Conservation (phyloP, 2,113 vertebrate species). For the Polyodon spathula region DNA sequence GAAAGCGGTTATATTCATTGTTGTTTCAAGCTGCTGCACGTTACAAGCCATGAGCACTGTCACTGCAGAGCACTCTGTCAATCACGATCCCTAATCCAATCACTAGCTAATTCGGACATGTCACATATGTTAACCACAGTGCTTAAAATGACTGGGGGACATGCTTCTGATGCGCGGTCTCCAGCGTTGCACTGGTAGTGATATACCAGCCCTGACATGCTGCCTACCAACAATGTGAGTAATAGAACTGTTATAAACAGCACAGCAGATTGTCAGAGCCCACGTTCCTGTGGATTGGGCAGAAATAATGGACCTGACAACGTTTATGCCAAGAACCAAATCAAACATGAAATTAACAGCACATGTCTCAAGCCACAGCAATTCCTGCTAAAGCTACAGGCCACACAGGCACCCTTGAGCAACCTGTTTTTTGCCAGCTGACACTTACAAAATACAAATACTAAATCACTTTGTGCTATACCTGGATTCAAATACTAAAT, state of each 20-base stretch:
- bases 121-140: conserved; percentile 82
- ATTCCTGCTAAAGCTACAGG: no score
- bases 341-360: no score
- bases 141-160: conserved; percentile 72
- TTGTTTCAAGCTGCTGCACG: conserved; percentile 35
- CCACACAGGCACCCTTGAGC: no score
- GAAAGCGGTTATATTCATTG: conserved; percentile 15
- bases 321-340: no score
- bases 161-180: conserved; percentile 60
- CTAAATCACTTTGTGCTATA: no score
- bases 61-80: conserved; percentile 65
- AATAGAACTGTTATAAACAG: conserved; percentile 56
- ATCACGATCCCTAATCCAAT: conserved; percentile 80
- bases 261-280: conserved; percentile 10
- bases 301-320: no score
- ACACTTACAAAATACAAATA: no score
- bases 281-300: no score
- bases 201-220: conserved; percentile 78
- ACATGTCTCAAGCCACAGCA: no score
- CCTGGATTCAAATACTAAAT: no score
- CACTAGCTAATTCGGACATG: conserved; percentile 80
- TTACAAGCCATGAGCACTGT: conserved; percentile 49
- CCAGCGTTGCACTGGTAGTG: conserved; percentile 53
- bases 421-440: no score
- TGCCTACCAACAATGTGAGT: conserved; percentile 66